Percentiles rank a stretch among this genome's conserved stretches.
phyloP scores from a whole-genome alignment of 2,888 invertebrate species.

The Apamea anceps region DNA sequence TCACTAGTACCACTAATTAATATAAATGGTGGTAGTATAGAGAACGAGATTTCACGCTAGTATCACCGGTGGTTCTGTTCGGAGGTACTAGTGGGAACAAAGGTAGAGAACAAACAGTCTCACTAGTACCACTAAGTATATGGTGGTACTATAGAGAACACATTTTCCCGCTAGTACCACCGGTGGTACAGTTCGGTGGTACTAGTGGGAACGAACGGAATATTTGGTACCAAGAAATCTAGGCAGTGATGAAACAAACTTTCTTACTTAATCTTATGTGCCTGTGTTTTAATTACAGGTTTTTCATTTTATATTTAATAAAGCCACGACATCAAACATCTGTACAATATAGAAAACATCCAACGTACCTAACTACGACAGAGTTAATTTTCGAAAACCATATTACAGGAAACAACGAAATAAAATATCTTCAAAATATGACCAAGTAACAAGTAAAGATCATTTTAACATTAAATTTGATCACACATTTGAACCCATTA shows the following conservation, averaged over 20 bases:
- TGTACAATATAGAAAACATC: slow-evolving; percentile 60
- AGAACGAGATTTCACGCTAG: too few species aligned
- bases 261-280: slow-evolving; percentile 20
- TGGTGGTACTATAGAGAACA: too few species aligned
- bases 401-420: slow-evolving; percentile 6
- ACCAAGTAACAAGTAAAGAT: not conserved
- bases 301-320: slow-evolving; percentile 43
- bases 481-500: not conserved
- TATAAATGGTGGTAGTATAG: too few species aligned
- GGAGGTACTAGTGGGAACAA: too few species aligned
- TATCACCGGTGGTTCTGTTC: too few species aligned
- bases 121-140: too few species aligned
- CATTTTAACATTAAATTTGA: not conserved
- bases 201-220: too few species aligned
- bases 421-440: not conserved
- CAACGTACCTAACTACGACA: slow-evolving; percentile 50
- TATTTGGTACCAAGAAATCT: not conserved
- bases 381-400: slow-evolving; percentile 21
- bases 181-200: too few species aligned
- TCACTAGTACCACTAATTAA: too few species aligned
- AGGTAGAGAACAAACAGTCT: too few species aligned
- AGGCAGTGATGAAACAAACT: slow-evolving; percentile 20
- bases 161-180: too few species aligned
- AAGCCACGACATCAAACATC: slow-evolving; percentile 64
- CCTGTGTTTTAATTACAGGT: slow-evolving; percentile 64